These are phyloP conservation scores for Aleiodes leptofemur DNA, from an alignment of 2,888 invertebrate genomes.

Conservation along the genomic window DNA sequence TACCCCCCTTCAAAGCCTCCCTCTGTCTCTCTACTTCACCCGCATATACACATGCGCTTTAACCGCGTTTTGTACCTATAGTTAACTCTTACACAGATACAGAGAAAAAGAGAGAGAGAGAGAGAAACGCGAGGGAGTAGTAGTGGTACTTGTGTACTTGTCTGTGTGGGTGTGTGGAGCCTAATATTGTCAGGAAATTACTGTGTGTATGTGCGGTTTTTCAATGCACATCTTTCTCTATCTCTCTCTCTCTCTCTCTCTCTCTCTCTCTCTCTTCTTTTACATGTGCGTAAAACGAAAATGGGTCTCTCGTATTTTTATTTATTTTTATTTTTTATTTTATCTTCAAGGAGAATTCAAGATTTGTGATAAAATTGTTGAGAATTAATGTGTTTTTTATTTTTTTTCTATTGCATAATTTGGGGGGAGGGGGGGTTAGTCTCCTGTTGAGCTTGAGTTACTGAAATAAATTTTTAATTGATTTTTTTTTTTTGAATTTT, in stretches of 20 bases:
- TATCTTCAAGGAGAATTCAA: too few relatives aligned
- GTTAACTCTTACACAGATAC: background rate
- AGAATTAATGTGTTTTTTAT: too few relatives aligned
- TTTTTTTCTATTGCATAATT: too few relatives aligned
- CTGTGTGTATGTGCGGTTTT: too few relatives aligned
- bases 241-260: background rate
- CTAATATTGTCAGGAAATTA: too few relatives aligned
- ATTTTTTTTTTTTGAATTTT: background rate
- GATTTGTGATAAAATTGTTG: too few relatives aligned
- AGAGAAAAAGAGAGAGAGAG: background rate
- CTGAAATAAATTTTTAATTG: background rate
- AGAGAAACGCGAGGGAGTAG: background rate
- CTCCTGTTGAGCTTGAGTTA: too few relatives aligned
- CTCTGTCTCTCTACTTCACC: slow-evolving; percentile 35
- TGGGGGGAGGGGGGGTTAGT: too few relatives aligned
- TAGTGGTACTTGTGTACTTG: background rate
- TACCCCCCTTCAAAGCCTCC: slow-evolving; percentile 24
- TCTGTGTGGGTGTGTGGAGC: background rate
- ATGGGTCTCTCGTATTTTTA: background rate
- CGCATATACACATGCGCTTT: slow-evolving; percentile 36
- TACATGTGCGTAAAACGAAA: slow-evolving; percentile 17
- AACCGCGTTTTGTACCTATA: slow-evolving; percentile 23
- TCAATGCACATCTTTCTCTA: slow-evolving; percentile 27
- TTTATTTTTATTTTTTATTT: too few relatives aligned
- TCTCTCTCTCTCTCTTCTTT: background rate